Conservation (phyloP, 1,140 invertebrate species). For the Cephus cinctus region DNA sequence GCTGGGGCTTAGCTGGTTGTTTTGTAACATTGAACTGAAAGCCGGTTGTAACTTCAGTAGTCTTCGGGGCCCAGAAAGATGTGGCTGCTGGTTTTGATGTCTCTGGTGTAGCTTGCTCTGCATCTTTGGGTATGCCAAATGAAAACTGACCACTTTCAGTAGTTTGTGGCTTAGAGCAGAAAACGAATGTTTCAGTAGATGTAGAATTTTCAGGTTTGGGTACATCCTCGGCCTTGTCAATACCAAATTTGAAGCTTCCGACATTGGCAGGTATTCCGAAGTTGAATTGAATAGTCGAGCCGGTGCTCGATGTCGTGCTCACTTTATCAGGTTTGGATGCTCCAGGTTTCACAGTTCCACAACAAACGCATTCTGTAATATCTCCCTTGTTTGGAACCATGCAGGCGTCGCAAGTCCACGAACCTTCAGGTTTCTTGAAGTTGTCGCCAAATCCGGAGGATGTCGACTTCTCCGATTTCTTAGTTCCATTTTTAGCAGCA, state of each 20-base stretch:
- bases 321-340: constrained; percentile 20
- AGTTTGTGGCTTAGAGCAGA: constrained; percentile 20
- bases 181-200: constrained; percentile 32
- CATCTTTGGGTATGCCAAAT: constrained; percentile 42
- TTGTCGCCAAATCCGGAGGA: constrained; percentile 48
- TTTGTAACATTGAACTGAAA: constrained; percentile 12
- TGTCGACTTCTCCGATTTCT: constrained; percentile 5
- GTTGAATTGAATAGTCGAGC: constrained; percentile 35
- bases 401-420: constrained; percentile 65
- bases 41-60: constrained; percentile 1
- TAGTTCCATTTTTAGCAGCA: background rate
- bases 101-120: constrained; percentile 15
- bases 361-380: constrained; percentile 59
- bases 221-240: constrained; percentile 40
- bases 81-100: constrained; percentile 10
- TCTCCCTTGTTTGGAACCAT: constrained; percentile 60
- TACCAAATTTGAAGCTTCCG: constrained; percentile 51
- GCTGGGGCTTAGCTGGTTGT: constrained; percentile 11
- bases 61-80: constrained; percentile 10
- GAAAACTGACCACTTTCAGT: constrained; percentile 29
- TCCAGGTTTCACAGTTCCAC: constrained; percentile 54
- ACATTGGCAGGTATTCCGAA: constrained; percentile 32
- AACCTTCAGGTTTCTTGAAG: constrained; percentile 51
- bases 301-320: constrained; percentile 22
- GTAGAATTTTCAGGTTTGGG: constrained; percentile 12